These are phyloP conservation scores for Trinectes maculatus DNA, from an alignment of 2,113 vertebrate species.

Conservation along the genomic window DNA sequence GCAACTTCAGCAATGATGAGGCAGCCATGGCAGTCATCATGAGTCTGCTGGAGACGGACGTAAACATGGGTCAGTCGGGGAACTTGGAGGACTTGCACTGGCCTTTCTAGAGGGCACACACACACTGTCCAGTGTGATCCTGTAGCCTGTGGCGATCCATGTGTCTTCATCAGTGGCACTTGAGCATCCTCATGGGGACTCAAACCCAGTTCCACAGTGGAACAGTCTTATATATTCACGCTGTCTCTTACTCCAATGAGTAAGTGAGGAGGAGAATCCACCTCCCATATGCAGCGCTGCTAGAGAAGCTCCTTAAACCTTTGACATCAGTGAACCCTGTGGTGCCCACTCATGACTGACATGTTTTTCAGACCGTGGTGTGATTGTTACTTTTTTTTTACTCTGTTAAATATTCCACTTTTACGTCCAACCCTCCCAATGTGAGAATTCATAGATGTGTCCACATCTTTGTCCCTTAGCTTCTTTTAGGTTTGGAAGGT, in stretches of 20 bases:
- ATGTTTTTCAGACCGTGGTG: too few relatives aligned
- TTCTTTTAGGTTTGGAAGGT: too few relatives aligned
- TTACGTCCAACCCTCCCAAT: too few relatives aligned
- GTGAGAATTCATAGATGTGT: too few relatives aligned
- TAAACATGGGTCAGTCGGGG: conserved; percentile 88
- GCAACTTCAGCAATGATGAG: conserved; percentile 91
- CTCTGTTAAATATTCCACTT: not conserved
- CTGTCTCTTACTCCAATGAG: not conserved
- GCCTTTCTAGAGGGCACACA: conserved; percentile 73
- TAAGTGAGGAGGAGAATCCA: conserved; percentile 9
- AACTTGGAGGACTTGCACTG: conserved; percentile 94
- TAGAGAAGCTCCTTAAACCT: conserved; percentile 35
- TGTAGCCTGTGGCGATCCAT: conserved; percentile 14
- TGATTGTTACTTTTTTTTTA: conserved; percentile 12
- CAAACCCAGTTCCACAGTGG: conserved; percentile 21
- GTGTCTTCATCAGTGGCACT: conserved; percentile 52
- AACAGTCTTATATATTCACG: not conserved
- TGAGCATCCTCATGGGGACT: conserved; percentile 13
- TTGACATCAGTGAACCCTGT: conserved; percentile 19
- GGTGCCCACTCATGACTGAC: conserved; percentile 21
- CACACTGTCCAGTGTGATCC: conserved; percentile 1
- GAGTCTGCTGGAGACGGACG: conserved; percentile 94
- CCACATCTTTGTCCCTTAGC: too few relatives aligned
- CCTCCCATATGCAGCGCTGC: conserved; percentile 52
- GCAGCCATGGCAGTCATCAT: conserved; percentile 96